phyloP scores from a whole-genome alignment of 2,797 vertebrate species.

The Hemitrygon akajei region DNA sequence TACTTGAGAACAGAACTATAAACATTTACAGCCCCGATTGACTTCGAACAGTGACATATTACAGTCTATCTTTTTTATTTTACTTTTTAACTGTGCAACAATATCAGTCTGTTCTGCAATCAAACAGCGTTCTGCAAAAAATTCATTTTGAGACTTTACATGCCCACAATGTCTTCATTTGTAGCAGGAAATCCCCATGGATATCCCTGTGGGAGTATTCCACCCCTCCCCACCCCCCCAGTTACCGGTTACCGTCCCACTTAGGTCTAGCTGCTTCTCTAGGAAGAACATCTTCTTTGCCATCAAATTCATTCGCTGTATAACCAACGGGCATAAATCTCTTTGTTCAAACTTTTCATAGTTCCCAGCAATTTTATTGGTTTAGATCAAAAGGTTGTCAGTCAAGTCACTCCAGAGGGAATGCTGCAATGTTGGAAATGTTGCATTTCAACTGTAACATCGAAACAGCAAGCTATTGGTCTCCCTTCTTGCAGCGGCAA shows the following conservation, averaged over 20 bases:
- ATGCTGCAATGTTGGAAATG: not conserved
- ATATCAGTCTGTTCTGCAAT: not conserved
- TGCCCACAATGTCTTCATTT: not conserved
- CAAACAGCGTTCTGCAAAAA: not conserved
- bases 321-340: not conserved
- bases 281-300: too few species aligned
- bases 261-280: too few species aligned
- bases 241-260: too few species aligned
- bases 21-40: not conserved
- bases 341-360: not conserved
- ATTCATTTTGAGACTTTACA: not conserved
- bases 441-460: not conserved
- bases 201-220: too few species aligned
- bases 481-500: too few species aligned
- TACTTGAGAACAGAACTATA: not conserved
- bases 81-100: not conserved
- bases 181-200: too few species aligned
- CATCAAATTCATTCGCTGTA: not conserved
- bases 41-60: too few species aligned
- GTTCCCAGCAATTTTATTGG: not conserved
- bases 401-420: not conserved
- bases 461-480: not conserved
- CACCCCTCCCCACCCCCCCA: too few species aligned
- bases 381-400: not conserved
- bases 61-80: not conserved